Percentiles rank a stretch among this genome's conserved stretches.
Evolutionary conservation across 2,797 vertebrate genomes (phyloP).

Genomic region (Mycteria americana): DNA sequence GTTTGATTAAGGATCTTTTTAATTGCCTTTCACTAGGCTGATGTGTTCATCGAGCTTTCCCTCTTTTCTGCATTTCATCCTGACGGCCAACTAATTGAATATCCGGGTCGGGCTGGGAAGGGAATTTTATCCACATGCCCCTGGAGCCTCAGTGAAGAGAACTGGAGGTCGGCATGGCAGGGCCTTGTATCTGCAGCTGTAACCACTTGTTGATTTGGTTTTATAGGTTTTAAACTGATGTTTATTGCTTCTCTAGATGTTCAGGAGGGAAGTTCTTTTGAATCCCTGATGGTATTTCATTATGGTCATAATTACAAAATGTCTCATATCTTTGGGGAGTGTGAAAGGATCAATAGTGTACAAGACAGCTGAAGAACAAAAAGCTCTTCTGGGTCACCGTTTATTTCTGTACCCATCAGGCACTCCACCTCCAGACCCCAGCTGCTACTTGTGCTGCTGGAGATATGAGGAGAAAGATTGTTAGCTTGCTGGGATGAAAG

Average conservation of each 20-base stretch:
- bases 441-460: neutral
- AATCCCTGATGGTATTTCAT: conserved; percentile 35
- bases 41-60: neutral
- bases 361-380: neutral
- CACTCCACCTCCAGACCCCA: neutral
- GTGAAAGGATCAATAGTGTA: conserved; percentile 14
- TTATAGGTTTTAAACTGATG: conserved; percentile 44
- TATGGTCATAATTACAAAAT: conserved; percentile 52
- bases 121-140: neutral
- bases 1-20: conserved; percentile 40
- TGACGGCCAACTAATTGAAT: neutral
- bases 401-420: neutral
- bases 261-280: conserved; percentile 27
- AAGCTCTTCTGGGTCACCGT: neutral
- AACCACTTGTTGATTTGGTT: conserved; percentile 13
- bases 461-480: neutral
- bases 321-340: neutral
- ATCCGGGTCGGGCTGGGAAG: neutral
- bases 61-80: neutral
- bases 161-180: neutral
- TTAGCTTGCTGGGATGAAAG: neutral
- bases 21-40: conserved; percentile 13
- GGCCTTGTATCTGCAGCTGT: neutral
- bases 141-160: neutral
- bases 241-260: conserved; percentile 44